Conservation (phyloP, 2,113 vertebrate genomes). For the Nipponia nippon region DNA sequence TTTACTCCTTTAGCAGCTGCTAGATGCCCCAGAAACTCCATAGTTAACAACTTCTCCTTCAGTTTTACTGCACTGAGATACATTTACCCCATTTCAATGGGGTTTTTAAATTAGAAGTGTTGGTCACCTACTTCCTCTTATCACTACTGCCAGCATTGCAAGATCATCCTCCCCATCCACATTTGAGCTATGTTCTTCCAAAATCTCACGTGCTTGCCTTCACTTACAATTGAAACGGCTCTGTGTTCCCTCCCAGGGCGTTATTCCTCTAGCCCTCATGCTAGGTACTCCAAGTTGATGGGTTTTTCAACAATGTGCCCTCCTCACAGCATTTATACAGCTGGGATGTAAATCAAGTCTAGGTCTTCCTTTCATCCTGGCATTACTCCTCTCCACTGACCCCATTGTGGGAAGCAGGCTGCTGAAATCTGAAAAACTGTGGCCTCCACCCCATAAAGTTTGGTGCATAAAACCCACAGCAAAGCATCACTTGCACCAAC, state of each 20-base stretch:
- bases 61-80: not conserved
- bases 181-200: not conserved
- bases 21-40: not conserved
- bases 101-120: not conserved
- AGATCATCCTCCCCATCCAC: not conserved
- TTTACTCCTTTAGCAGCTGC: not conserved
- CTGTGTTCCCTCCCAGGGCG: not conserved
- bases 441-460: not conserved
- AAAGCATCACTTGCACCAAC: not conserved
- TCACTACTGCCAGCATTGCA: not conserved
- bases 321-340: not conserved
- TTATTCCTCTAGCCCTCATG: not conserved
- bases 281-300: not conserved
- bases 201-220: not conserved
- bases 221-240: not conserved
- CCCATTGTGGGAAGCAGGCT: rapidly evolving
- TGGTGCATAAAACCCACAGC: not conserved
- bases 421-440: not conserved
- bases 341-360: not conserved
- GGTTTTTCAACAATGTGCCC: rapidly evolving
- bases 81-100: not conserved
- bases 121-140: conserved; percentile 16
- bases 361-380: not conserved
- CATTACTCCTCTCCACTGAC: not conserved
- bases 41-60: not conserved